These are phyloP conservation scores for Harpegnathos saltator DNA, from an alignment of 1,140 invertebrate genomes.

Conservation along the genomic window DNA sequence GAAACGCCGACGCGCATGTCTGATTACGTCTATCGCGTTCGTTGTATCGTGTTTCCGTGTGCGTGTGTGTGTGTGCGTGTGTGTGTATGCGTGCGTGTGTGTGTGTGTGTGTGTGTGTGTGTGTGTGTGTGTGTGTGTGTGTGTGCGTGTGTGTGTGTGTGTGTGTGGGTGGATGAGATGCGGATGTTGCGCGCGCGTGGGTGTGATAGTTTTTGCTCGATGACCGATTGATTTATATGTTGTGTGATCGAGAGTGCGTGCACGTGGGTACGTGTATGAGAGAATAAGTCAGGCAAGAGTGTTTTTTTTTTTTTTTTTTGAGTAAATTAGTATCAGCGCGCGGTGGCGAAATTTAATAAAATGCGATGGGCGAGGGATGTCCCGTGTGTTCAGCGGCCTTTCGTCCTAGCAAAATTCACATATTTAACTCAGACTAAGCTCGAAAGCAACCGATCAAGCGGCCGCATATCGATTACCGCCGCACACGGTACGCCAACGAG, in stretches of 20 bases:
- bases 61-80: too few relatives aligned
- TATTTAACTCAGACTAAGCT: conserved; percentile 84
- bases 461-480: background rate
- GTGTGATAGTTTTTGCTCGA: too few relatives aligned
- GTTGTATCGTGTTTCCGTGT: too few relatives aligned
- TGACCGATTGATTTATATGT: conserved; percentile 28
- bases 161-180: background rate
- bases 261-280: conserved; percentile 3
- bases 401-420: conserved; percentile 72
- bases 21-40: background rate
- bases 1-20: conserved; percentile 22
- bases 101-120: too few relatives aligned
- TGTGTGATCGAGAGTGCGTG: conserved; percentile 11
- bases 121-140: too few relatives aligned
- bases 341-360: conserved; percentile 37
- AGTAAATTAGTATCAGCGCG: conserved; percentile 8
- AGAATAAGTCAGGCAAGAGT: conserved; percentile 13
- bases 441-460: conserved; percentile 69
- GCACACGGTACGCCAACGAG: too few relatives aligned
- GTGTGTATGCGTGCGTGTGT: too few relatives aligned
- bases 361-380: conserved; percentile 64
- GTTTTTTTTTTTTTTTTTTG: too few relatives aligned
- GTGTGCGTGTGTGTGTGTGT: too few relatives aligned
- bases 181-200: too few relatives aligned
- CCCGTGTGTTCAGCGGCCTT: conserved; percentile 79